Evolutionary conservation across 1,140 invertebrate species (phyloP), one percentile per base, ranked within the genome.

Genomic region (Triops longicaudatus): DNA sequence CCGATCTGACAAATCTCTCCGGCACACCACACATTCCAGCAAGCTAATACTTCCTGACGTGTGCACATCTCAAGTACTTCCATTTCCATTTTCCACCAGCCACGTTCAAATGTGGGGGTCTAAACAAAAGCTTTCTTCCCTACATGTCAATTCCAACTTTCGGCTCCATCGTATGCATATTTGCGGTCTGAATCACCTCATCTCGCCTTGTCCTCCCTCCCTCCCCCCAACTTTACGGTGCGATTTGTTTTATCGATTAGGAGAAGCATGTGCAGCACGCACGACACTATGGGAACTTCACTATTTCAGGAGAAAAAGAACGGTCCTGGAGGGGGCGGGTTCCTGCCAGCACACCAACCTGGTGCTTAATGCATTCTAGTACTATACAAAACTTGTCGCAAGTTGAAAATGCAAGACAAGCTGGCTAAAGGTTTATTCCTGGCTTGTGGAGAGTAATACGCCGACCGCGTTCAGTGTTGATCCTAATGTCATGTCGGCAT

Each of bases 171-270:
- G 22, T 22, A 22, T 63, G 50, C 50, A 63, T 63, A 63, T 63
- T 63, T 63, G 50, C 22, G 50, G 50, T 63, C 50, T 63, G 50
- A 63, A 63, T 63, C 50, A 63, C n/a, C 50, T 63, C 50, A n/a
- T n/a, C 50, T 22, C 22, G 22, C 17, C 50, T 37, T 37, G 31
- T 37, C 31, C 31, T 37, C n/a, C 50, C 50, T 22, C 14, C 43
- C 43, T 17, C 43, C 43, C 43, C 43, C 7, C 22, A 63, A 63
- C 50, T 63, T 63, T 17, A 63, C 50, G 50, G n/a, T 14, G 17
- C 50, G 50, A n/a, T 63, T 63, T 63, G 50, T 63, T 63, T 63
- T 63, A 63, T 63, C 50, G 50, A 63, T 63, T 63, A 63, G 31
- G 50, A 63, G 50, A 63, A 12, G 10, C 50, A 63, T 63, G 50